A percentile compares a stretch with the other conserved stretches of the same genome.
phyloP scores from a whole-genome alignment of 2,113 vertebrate genomes.

The Nothocercus julius region DNA sequence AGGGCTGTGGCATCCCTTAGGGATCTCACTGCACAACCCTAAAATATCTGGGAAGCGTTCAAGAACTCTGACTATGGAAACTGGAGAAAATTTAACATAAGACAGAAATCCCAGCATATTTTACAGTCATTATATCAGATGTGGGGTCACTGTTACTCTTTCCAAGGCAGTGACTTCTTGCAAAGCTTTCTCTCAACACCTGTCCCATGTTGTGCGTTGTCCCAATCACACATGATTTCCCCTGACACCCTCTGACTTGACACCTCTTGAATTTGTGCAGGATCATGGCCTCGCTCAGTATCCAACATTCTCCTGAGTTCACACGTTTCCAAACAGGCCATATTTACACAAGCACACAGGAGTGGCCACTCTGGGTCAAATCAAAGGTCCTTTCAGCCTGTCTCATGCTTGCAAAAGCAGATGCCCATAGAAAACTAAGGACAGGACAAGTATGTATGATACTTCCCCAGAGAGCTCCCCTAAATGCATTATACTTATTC shows the following conservation, averaged over 20 bases:
- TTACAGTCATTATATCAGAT: not conserved
- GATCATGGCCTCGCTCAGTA: too few species aligned
- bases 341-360: not conserved
- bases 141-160: not conserved
- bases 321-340: not conserved
- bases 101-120: not conserved
- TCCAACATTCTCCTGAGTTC: not conserved
- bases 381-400: not conserved
- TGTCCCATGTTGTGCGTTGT: not conserved
- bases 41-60: not conserved
- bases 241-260: not conserved
- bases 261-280: not conserved
- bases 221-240: not conserved
- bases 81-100: not conserved
- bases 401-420: not conserved
- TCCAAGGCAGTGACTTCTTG: not conserved
- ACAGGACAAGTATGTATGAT: not conserved
- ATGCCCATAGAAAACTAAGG: not conserved
- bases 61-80: not conserved
- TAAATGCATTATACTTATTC: not conserved
- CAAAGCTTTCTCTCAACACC: not conserved
- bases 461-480: not conserved
- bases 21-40: not conserved
- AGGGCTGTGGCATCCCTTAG: accelerated
- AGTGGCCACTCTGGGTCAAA: not conserved